phyloP scores from a whole-genome alignment of 1,140 invertebrate genomes.

The Solenopsis fugax region DNA sequence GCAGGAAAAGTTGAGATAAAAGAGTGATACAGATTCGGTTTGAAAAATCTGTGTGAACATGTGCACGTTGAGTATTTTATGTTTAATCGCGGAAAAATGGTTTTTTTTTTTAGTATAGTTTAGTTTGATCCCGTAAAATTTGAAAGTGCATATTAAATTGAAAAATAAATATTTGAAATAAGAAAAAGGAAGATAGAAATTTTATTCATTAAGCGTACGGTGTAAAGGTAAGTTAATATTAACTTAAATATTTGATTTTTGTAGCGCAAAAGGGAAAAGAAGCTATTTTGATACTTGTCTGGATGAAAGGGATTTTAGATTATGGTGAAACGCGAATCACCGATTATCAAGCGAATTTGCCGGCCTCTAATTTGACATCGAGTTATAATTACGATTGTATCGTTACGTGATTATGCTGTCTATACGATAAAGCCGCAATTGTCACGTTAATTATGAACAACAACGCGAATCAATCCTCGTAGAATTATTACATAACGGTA shows the following conservation, averaged over 20 bases:
- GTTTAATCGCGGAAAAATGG: slow-evolving; percentile 1
- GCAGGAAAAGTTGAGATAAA: not conserved
- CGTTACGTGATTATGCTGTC: slow-evolving; percentile 31
- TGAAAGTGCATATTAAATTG: not conserved
- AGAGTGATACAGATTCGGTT: not conserved
- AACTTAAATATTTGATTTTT: not conserved
- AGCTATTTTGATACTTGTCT: not conserved
- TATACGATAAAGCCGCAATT: slow-evolving; percentile 28
- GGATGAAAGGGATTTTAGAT: not conserved
- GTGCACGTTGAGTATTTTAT: not conserved
- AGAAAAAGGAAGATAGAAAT: not conserved
- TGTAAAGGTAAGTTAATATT: not conserved
- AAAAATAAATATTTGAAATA: not conserved
- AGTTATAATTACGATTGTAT: not conserved
- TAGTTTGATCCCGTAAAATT: not conserved
- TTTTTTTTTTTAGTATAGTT: not conserved
- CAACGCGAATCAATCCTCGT: slow-evolving; percentile 41
- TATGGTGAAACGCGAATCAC: not conserved
- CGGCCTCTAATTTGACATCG: slow-evolving; percentile 13
- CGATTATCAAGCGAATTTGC: slow-evolving; percentile 12
- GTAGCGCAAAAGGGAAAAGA: not conserved
- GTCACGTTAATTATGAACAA: slow-evolving; percentile 56
- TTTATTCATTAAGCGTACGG: not conserved
- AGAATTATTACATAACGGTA: slow-evolving; percentile 43
- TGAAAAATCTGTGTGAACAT: not conserved